phyloP scores from a whole-genome alignment of 2,113 vertebrate genomes.

The Ictidomys tridecemlineatus region DNA sequence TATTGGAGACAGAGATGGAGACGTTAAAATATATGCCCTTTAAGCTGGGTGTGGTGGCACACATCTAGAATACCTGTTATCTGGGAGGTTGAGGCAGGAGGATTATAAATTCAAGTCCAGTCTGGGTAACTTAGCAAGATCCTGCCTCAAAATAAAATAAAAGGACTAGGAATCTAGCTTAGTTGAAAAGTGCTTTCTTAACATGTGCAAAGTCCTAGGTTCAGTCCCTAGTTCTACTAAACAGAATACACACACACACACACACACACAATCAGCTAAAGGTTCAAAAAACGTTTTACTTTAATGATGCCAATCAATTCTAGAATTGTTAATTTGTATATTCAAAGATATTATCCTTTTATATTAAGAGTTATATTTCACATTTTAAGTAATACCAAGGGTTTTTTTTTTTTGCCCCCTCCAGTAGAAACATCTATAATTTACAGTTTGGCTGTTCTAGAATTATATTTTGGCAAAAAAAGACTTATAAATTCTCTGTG shows the following conservation, averaged over 20 bases:
- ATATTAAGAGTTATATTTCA: slow-evolving; percentile 4
- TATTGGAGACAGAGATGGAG: background rate
- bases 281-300: background rate
- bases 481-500: background rate
- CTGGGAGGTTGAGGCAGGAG: background rate
- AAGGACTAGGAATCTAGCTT: background rate
- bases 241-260: no score
- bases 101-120: background rate
- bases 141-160: background rate
- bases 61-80: background rate
- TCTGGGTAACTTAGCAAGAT: background rate
- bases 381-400: slow-evolving; percentile 23
- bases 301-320: background rate
- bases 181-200: no score
- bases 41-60: no score
- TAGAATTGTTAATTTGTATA: slow-evolving; percentile 4
- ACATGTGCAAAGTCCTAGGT: no score
- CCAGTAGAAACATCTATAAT: background rate
- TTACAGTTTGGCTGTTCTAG: background rate
- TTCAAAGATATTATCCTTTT: background rate
- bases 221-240: no score
- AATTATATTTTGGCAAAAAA: slow-evolving; percentile 38
- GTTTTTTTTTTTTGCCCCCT: background rate
- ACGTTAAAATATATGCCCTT: background rate
- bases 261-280: background rate